Evolutionary conservation across 2,888 invertebrate genomes (phyloP), one percentile per base, ranked within the genome.

Genomic region (Vesta saturnalis): DNA sequence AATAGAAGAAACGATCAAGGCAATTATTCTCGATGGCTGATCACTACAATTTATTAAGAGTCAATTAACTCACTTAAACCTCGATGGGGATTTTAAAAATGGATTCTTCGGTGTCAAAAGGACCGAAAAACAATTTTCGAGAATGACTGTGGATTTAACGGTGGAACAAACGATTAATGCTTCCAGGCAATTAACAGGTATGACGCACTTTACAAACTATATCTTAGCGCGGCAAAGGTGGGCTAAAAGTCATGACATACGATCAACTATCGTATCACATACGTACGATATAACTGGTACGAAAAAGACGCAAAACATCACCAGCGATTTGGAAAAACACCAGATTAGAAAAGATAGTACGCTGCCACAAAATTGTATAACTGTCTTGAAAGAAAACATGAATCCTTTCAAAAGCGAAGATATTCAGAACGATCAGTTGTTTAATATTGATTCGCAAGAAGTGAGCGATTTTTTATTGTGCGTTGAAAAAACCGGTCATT

Each of bases 101-200:
- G 35, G 60, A 1, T 35, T 4, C 1, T 46, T 63, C n/a, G 56
- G 56, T 1, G 21, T 62, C 14, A 55, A 46, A 14, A 39, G 61
- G 43, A 62, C 62, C 1, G 23, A 43, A 0, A 62, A 62, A 22
- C 46, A 21, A 1, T 62, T 55, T 18, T 55, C 6, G 1, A n/a
- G 62, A 43, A 8, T 1, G 1, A 55, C 62, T 1, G 22, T 56
- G 8, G 62, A 62, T 62, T 19, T 62, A 1, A 62, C 62, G 1
- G 23, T 56, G 12, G 62, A 62, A 56, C 62, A 62, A 23, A 62
- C 62, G 1, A 63, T 56, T 5, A 47, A 63, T 47, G 57, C 46
- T 19, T 56, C 62, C 18, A 57, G 22, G 30, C 4, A 15, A 35
- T 5, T 57, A 6, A 62, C 55, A 4, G n/a, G n/a, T n/a, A n/a